Conservation (phyloP, 2,797 vertebrate genomes). For the Gobionotothen gibberifrons region DNA sequence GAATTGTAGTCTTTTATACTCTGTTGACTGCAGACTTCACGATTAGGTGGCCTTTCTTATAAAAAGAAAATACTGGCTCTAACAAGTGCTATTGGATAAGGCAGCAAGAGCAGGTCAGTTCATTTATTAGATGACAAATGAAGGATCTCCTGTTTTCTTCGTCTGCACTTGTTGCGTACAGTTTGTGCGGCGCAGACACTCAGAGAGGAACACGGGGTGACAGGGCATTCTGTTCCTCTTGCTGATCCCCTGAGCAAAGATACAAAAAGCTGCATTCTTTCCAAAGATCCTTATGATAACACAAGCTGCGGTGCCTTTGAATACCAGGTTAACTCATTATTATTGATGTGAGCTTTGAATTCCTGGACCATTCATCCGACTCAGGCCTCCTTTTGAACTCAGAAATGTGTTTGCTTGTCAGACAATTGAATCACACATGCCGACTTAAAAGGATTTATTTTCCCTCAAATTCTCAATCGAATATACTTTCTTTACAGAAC, state of each 20-base stretch:
- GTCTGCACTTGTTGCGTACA: constrained; percentile 21
- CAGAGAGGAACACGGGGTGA: constrained; percentile 49
- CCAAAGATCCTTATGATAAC: constrained; percentile 73
- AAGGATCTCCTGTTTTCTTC: constrained; percentile 8
- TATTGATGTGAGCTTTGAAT: constrained; percentile 62
- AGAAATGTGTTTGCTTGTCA: constrained; percentile 63
- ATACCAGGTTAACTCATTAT: constrained; percentile 63
- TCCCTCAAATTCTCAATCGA: constrained; percentile 14
- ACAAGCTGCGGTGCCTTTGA: constrained; percentile 56
- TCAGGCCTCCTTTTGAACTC: constrained; percentile 67
- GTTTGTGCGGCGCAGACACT: constrained; percentile 49
- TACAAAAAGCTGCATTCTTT: constrained; percentile 72
- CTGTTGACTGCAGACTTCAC: no score
- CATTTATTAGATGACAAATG: constrained; percentile 14
- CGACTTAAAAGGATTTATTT: constrained; percentile 34
- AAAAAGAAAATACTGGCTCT: no score
- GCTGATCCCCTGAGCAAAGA: constrained; percentile 56
- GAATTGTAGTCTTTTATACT: no score
- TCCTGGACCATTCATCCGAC: constrained; percentile 74
- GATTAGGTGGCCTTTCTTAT: no score
- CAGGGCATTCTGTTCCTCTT: constrained; percentile 43
- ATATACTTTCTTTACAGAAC: constrained; percentile 2
- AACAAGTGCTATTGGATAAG: constrained; percentile 15
- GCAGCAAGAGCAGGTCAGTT: constrained; percentile 23
- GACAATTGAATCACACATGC: constrained; percentile 52